These are phyloP conservation scores for Panorpa germanica DNA, from an alignment of 2,888 invertebrate species.

Conservation along the genomic window DNA sequence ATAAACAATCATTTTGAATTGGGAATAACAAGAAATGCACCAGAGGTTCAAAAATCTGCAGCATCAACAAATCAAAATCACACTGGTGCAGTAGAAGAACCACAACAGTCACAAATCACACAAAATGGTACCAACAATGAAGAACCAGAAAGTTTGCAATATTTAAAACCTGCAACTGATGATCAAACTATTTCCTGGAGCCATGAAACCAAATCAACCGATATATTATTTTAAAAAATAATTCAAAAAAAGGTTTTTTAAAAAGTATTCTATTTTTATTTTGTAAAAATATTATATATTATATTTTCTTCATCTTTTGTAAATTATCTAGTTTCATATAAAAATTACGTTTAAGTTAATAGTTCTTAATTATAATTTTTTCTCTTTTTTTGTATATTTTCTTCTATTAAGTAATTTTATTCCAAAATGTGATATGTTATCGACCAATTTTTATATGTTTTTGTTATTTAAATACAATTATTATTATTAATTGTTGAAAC, in stretches of 20 bases:
- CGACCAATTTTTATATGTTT: too few species aligned
- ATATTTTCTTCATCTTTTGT: constrained; percentile 6
- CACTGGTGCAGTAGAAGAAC: constrained; percentile 12
- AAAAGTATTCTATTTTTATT: background rate
- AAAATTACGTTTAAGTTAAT: too few species aligned
- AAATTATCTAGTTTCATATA: too few species aligned
- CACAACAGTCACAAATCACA: constrained; percentile 15
- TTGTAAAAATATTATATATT: background rate
- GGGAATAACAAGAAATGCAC: constrained; percentile 49
- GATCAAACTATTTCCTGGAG: constrained; percentile 24
- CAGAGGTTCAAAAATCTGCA: constrained; percentile 8
- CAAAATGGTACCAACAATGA: constrained; percentile 12
- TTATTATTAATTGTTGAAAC: too few species aligned
- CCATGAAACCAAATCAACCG: constrained; percentile 23
- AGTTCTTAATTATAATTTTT: too few species aligned
- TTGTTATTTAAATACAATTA: too few species aligned
- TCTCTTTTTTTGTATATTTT: too few species aligned
- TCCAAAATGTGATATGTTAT: too few species aligned
- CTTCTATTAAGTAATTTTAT: too few species aligned
- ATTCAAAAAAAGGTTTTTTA: background rate
- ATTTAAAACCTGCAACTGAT: constrained; percentile 21
- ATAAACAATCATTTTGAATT: constrained; percentile 51
- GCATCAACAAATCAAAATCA: constrained; percentile 11
- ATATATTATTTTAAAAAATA: constrained; percentile 20
- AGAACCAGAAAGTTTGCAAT: constrained; percentile 17